Conservation (phyloP, 1,140 invertebrate genomes). For the Orius laevigatus region DNA sequence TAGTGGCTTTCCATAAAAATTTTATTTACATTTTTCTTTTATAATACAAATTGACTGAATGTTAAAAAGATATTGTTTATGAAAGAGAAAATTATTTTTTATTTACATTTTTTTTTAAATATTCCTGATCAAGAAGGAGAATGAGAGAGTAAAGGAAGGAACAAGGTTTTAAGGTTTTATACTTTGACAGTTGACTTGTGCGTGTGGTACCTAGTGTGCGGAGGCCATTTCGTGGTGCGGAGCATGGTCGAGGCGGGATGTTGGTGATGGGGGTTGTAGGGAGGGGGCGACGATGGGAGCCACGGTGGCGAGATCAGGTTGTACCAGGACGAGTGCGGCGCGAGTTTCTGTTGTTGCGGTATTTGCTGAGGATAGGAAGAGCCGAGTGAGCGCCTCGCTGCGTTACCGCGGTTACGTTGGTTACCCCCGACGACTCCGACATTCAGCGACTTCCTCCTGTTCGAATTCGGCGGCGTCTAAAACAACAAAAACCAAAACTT, state of each 20-base stretch:
- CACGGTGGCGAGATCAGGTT: conserved; percentile 19
- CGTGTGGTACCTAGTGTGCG: neutral
- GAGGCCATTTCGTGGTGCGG: conserved; percentile 1
- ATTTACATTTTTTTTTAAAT: no score
- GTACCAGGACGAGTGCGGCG: conserved; percentile 15
- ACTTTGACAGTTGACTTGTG: no score
- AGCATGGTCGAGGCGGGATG: conserved; percentile 1
- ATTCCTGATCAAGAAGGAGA: no score
- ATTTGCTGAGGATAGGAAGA: neutral
- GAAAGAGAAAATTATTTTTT: no score
- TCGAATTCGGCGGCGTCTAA: conserved; percentile 8
- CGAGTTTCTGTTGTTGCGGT: conserved; percentile 6
- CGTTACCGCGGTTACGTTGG: neutral
- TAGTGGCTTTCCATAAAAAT: no score
- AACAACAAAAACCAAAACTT: conserved; percentile 1
- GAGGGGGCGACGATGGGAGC: conserved; percentile 18
- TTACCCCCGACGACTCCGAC: conserved; percentile 10
- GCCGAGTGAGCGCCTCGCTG: conserved; percentile 1
- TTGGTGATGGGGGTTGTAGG: conserved; percentile 17
- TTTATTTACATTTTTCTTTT: no score
- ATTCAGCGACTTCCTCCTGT: conserved; percentile 11
- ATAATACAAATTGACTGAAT: no score
- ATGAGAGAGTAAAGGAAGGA: no score
- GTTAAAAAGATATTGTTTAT: no score
- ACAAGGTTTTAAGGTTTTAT: no score